Conservation (phyloP, 2,797 vertebrate genomes). For the Schizothorax lantsangensis region DNA sequence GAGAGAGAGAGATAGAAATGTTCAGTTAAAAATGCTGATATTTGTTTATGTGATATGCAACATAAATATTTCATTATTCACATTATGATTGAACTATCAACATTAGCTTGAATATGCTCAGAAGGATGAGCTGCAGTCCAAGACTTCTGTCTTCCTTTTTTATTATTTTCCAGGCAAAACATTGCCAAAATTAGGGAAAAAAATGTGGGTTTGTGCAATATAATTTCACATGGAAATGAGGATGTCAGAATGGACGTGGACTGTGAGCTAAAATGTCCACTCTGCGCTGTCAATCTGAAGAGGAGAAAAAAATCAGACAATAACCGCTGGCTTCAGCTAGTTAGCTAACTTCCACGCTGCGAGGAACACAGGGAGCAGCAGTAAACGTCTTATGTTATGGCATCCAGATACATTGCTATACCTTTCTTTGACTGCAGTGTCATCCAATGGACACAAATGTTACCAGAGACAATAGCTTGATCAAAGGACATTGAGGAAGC, state of each 20-base stretch:
- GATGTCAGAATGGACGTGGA: background rate
- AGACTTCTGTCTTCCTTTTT: background rate
- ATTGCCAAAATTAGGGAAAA: background rate
- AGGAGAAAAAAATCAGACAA: background rate
- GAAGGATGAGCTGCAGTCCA: background rate
- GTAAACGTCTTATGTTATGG: background rate
- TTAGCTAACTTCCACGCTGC: background rate
- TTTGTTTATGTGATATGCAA: background rate
- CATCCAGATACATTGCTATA: background rate
- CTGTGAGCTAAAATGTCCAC: background rate
- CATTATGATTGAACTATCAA: background rate
- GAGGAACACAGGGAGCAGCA: background rate
- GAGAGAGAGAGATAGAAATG: background rate
- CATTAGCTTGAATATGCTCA: background rate
- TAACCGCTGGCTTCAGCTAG: background rate
- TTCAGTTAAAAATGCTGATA: constrained; percentile 4
- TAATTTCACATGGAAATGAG: constrained; percentile 21
- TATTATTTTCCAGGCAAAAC: background rate
- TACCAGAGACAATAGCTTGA: background rate
- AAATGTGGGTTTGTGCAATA: background rate
- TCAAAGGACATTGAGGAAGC: background rate
- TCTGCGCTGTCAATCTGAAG: background rate
- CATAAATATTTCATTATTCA: background rate
- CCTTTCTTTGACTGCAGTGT: no score
- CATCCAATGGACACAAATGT: background rate